Conservation (phyloP, 2,797 vertebrate genomes). For the Falco peregrinus region DNA sequence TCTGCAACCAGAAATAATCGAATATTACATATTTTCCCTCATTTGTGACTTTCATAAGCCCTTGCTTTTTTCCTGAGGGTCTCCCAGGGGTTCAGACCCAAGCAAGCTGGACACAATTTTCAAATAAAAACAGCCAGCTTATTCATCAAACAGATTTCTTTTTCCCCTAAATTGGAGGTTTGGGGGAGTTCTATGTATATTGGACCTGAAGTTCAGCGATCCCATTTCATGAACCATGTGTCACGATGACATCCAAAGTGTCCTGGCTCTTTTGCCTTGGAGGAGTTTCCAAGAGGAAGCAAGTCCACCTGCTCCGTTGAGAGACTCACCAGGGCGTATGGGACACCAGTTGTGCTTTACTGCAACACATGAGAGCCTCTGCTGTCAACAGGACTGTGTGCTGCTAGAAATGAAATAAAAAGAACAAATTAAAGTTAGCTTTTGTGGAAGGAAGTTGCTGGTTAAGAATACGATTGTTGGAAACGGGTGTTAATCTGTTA, state of each 20-base stretch:
- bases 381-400: background rate
- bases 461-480: background rate
- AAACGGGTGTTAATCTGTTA: constrained; percentile 47
- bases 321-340: background rate
- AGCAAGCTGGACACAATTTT: background rate
- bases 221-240: background rate
- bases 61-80: background rate
- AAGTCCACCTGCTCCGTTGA: background rate
- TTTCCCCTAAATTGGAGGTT: background rate
- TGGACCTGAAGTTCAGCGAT: background rate
- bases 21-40: background rate
- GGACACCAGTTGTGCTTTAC: background rate
- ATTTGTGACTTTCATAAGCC: background rate
- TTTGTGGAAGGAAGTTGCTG: constrained; percentile 33
- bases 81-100: background rate
- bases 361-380: background rate
- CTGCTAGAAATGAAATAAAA: constrained; percentile 1
- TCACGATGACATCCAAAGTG: background rate
- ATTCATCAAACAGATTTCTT: background rate
- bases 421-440: background rate
- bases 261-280: background rate
- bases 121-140: background rate
- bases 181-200: background rate
- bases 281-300: background rate
- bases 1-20: constrained; percentile 17